Conservation (phyloP, 2,113 vertebrate species). For the Lepisosteus osseus region DNA sequence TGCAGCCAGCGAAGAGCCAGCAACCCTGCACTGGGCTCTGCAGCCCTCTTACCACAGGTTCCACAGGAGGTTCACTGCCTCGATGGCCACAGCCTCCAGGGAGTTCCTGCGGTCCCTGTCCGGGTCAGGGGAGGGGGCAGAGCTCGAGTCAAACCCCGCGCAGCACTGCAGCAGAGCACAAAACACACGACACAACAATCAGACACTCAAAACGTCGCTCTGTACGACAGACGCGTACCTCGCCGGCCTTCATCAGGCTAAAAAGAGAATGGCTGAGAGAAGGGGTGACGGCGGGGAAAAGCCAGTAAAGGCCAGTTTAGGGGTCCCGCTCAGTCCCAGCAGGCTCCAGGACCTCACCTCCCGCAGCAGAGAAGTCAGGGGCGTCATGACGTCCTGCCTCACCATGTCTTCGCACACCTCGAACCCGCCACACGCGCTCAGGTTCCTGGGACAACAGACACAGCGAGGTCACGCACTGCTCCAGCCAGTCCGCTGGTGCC, state of each 20-base stretch:
- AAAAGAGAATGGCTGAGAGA: too few relatives aligned
- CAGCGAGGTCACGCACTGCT: background rate
- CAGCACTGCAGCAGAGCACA: slow-evolving; percentile 60
- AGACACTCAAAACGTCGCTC: too few relatives aligned
- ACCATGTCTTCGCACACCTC: slow-evolving; percentile 96
- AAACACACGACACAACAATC: too few relatives aligned
- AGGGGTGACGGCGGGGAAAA: too few relatives aligned
- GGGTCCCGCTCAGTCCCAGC: too few relatives aligned
- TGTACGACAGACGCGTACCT: too few relatives aligned
- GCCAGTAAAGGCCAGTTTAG: too few relatives aligned
- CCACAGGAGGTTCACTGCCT: slow-evolving; percentile 90
- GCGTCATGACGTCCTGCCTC: slow-evolving; percentile 87
- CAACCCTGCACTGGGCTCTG: too few relatives aligned
- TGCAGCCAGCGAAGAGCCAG: too few relatives aligned
- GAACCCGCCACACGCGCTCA: slow-evolving; percentile 91
- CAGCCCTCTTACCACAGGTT: slow-evolving; percentile 83
- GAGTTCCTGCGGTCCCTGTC: slow-evolving; percentile 63
- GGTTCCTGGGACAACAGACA: slow-evolving; percentile 69
- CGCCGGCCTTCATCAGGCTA: too few relatives aligned
- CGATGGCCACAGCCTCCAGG: slow-evolving; percentile 81
- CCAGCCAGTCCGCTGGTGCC: too few relatives aligned
- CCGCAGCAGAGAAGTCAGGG: slow-evolving; percentile 81
- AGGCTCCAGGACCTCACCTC: slow-evolving; percentile 68
- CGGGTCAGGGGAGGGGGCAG: slow-evolving; percentile 45
- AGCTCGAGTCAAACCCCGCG: slow-evolving; percentile 67